phyloP scores from a whole-genome alignment of 2,888 invertebrate genomes.

The Graphium colonna region DNA sequence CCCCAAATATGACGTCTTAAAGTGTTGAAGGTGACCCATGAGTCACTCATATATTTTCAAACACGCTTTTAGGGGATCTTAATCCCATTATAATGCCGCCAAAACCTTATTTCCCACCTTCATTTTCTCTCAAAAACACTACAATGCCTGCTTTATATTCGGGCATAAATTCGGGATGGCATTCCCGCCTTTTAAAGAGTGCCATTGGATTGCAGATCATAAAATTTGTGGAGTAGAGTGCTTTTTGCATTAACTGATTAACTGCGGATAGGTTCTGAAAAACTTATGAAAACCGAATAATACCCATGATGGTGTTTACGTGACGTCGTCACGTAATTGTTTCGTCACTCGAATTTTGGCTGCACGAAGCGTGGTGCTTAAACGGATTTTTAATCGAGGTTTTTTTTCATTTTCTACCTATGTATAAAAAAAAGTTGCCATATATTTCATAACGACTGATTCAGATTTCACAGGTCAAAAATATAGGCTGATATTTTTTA shows the following conservation, averaged over 20 bases:
- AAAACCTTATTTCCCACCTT: conserved; percentile 9
- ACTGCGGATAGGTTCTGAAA: conserved; percentile 40
- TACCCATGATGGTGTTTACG: too few species aligned
- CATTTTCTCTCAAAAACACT: conserved; percentile 25
- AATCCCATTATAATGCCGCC: conserved; percentile 21
- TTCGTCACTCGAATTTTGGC: not conserved
- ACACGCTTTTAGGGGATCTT: too few species aligned
- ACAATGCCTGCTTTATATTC: conserved; percentile 31
- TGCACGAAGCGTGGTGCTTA: not conserved
- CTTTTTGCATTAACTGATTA: conserved; percentile 71
- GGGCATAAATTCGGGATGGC: conserved; percentile 41
- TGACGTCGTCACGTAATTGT: not conserved
- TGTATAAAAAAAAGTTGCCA: too few species aligned
- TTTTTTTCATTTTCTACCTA: too few species aligned
- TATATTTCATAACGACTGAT: too few species aligned
- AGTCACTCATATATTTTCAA: too few species aligned
- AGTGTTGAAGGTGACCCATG: too few species aligned
- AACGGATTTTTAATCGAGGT: too few species aligned
- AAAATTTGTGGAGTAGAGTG: conserved; percentile 49
- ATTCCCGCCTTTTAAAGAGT: conserved; percentile 41
- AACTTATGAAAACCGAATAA: too few species aligned
- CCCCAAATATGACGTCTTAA: too few species aligned
- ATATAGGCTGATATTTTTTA: too few species aligned
- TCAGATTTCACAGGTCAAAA: too few species aligned
- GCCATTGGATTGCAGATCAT: conserved; percentile 46